Evolutionary conservation across 2,797 vertebrate species (phyloP), one percentile per base, ranked within the genome.

Genomic region (Halcyon chelicuti): DNA sequence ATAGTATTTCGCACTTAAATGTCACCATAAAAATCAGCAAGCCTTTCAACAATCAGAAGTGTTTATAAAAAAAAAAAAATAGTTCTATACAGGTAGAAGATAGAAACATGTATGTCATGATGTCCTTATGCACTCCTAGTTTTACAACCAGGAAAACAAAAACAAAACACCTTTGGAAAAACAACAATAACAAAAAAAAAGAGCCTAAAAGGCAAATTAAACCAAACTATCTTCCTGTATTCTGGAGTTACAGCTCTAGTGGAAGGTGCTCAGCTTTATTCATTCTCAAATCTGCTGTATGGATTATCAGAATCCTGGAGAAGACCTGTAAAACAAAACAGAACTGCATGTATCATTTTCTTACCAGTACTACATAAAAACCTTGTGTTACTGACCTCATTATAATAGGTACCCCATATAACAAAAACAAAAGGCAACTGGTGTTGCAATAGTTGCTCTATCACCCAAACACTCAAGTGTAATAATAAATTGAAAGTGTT

Each of bases 251-350:
- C 42, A 82, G 68, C 6, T 81, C 73, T 52, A 67, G 37, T 46
- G n/a, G 21, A 46, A 70, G 90, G 22, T 65, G n/a, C 70, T 84
- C 73, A 78, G 70, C 47, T 97, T 98, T 95, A 99, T 74, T 99
- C 98, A 60, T 99, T 99, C 95, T 99, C 99, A 93, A 98, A 99
- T 98, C 98, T 99, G 98, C 98, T 99, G 97, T 99, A 99, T 0
- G 98, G 98, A 92, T 99, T 99, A 97, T 99, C 99, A 73, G 98
- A 98, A 97, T 99, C 99, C 23, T 97, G 97, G 9, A 99, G 96
- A 90, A 99, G 98, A 95, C 98, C 99, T 99, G 97, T 40, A 97
- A 95, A 90, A 85, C 23, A 86, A 88, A 94, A 95, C 49, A 91
- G 49, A 18, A 93, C 10, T 54, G 35, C 21, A 46, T 89, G 94